phyloP scores from a whole-genome alignment of 2,113 vertebrate species.

The Nothoprocta pentlandii region DNA sequence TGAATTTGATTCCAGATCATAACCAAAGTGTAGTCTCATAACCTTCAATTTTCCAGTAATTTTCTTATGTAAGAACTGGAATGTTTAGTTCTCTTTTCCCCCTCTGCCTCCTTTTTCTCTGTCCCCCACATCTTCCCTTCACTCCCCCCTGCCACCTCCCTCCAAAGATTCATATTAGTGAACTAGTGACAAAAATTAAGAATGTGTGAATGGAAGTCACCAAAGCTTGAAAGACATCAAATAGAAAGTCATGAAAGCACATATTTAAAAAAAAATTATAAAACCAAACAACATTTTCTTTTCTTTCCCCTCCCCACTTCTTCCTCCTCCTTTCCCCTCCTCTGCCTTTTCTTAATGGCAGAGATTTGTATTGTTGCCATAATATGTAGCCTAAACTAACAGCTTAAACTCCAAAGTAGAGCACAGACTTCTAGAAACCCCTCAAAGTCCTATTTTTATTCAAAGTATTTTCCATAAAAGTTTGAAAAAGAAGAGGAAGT shows the following conservation, averaged over 20 bases:
- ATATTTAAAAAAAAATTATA: background rate
- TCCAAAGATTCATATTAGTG: background rate
- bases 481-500: background rate
- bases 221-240: background rate
- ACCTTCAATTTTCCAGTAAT: background rate
- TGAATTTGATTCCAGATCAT: background rate
- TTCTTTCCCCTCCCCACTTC: background rate
- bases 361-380: background rate
- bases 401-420: background rate
- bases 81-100: background rate
- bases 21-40: background rate
- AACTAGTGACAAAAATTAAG: background rate
- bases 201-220: background rate
- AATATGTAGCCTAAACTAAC: background rate
- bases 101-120: background rate
- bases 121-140: no score
- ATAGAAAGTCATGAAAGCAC: background rate
- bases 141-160: no score
- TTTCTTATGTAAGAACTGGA: background rate
- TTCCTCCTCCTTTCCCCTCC: background rate
- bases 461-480: background rate
- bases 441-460: background rate
- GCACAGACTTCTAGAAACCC: accelerated
- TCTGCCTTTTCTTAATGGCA: background rate
- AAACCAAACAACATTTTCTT: background rate